These are phyloP conservation scores for Hiodon tergisus DNA, from an alignment of 2,113 vertebrate genomes.

Conservation along the genomic window DNA sequence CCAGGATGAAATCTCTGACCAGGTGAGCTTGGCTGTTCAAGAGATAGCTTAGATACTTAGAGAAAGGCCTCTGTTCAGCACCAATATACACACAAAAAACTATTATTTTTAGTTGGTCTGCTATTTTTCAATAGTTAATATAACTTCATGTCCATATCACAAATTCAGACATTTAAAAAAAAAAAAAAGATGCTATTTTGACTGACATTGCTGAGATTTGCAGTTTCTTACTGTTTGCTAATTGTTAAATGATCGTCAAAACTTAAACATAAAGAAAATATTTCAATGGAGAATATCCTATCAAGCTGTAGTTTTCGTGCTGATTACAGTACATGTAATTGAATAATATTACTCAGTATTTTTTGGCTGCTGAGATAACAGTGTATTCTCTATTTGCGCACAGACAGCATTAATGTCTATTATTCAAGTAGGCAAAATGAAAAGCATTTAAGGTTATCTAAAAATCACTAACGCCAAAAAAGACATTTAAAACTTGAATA, in stretches of 20 bases:
- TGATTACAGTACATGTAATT: conserved; percentile 20
- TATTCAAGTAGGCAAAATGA: conserved; percentile 13
- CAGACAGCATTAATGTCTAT: conserved; percentile 15
- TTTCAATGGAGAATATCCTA: conserved; percentile 21
- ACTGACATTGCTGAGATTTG: conserved; percentile 7
- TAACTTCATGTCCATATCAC: conserved; percentile 1
- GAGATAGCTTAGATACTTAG: neutral
- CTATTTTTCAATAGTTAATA: neutral
- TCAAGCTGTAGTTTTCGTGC: conserved; percentile 21
- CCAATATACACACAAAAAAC: neutral
- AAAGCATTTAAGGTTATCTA: conserved; percentile 16
- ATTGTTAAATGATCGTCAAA: conserved; percentile 18
- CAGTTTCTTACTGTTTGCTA: conserved; percentile 16
- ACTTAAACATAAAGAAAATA: conserved; percentile 17
- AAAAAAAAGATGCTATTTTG: conserved; percentile 8
- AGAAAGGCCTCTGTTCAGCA: conserved; percentile 1
- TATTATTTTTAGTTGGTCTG: neutral
- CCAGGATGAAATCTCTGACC: neutral
- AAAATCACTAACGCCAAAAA: conserved; percentile 23
- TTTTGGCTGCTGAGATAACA: conserved; percentile 7
- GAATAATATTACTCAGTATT: conserved; percentile 10
- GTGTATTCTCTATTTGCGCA: conserved; percentile 18
- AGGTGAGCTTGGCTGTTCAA: conserved; percentile 1
- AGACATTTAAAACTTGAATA: conserved; percentile 9
- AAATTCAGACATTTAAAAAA: conserved; percentile 14